phyloP scores from a whole-genome alignment of 2,888 invertebrate species.

The Amblyjoppa fuscipennis region DNA sequence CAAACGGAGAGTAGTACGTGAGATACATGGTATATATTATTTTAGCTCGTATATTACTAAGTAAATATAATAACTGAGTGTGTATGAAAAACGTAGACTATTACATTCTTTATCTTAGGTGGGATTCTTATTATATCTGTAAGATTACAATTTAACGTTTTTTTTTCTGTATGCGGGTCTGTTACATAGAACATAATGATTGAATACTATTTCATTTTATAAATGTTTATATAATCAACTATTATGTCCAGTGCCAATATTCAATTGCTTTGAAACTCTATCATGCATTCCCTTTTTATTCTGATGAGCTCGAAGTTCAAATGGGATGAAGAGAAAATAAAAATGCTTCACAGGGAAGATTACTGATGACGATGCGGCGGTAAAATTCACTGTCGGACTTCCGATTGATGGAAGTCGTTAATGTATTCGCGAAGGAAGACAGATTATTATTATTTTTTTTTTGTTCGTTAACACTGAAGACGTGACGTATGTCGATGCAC shows the following conservation, averaged over 20 bases:
- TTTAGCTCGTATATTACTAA: slow-evolving; percentile 73
- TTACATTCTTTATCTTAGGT: slow-evolving; percentile 82
- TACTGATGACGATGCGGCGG: slow-evolving; percentile 15
- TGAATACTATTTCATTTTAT: slow-evolving; percentile 69
- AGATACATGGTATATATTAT: slow-evolving; percentile 73
- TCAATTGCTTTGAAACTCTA: slow-evolving; percentile 80
- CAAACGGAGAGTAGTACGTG: slow-evolving; percentile 76
- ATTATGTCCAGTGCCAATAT: slow-evolving; percentile 74
- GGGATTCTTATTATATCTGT: slow-evolving; percentile 79
- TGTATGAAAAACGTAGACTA: slow-evolving; percentile 83
- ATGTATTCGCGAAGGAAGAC: slow-evolving; percentile 61
- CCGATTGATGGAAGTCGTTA: slow-evolving; percentile 48
- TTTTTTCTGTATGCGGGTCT: slow-evolving; percentile 55
- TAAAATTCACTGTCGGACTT: slow-evolving; percentile 50
- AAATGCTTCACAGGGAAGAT: background rate
- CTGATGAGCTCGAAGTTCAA: slow-evolving; percentile 37
- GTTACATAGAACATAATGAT: slow-evolving; percentile 78
- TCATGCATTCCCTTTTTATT: slow-evolving; percentile 65
- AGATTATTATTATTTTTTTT: slow-evolving; percentile 37
- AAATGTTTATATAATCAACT: slow-evolving; percentile 72
- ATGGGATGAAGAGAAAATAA: slow-evolving; percentile 5
- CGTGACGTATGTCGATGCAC: slow-evolving; percentile 41
- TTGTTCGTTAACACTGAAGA: slow-evolving; percentile 42
- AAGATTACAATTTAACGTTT: slow-evolving; percentile 76
- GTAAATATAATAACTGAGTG: slow-evolving; percentile 81